phyloP scores from a whole-genome alignment of 2,888 invertebrate species.

The Thysanoteuthis rhombus region DNA sequence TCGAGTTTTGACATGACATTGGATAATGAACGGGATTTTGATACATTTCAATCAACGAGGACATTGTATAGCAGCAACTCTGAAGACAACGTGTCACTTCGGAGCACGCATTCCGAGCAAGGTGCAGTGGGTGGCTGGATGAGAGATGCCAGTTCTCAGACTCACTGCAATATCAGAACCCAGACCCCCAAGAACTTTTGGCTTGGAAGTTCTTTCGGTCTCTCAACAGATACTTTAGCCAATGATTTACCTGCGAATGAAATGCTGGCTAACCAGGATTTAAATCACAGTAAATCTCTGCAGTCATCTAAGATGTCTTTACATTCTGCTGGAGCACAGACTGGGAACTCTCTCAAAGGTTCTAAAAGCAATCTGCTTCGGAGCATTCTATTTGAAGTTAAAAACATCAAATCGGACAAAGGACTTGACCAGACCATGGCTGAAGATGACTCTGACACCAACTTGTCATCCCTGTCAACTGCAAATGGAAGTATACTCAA shows the following conservation, averaged over 20 bases:
- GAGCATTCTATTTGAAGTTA: conserved; percentile 57
- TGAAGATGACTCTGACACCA: background rate
- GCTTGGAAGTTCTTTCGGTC: conserved; percentile 36
- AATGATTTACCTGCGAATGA: conserved; percentile 36
- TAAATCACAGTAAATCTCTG: conserved; percentile 36
- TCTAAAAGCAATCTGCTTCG: conserved; percentile 52
- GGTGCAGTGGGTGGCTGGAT: conserved; percentile 43
- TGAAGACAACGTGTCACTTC: conserved; percentile 55
- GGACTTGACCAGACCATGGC: conserved; percentile 40
- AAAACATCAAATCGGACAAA: conserved; percentile 55
- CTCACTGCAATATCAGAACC: conserved; percentile 55
- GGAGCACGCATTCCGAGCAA: conserved; percentile 51
- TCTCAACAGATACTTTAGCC: conserved; percentile 38
- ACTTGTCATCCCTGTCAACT: conserved; percentile 36
- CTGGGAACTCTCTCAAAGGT: conserved; percentile 47
- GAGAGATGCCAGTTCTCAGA: conserved; percentile 54
- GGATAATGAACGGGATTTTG: conserved; percentile 44
- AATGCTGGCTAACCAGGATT: conserved; percentile 47
- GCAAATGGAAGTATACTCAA: conserved; percentile 52
- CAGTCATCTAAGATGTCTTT: conserved; percentile 52
- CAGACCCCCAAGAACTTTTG: conserved; percentile 52
- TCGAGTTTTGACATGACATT: conserved; percentile 60
- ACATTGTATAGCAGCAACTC: conserved; percentile 54
- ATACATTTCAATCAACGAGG: conserved; percentile 49
- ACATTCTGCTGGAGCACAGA: conserved; percentile 57